A percentile compares a stretch with the other conserved stretches of the same genome.
Conservation (phyloP, 2,113 vertebrate species). For the Etheostoma cragini region DNA sequence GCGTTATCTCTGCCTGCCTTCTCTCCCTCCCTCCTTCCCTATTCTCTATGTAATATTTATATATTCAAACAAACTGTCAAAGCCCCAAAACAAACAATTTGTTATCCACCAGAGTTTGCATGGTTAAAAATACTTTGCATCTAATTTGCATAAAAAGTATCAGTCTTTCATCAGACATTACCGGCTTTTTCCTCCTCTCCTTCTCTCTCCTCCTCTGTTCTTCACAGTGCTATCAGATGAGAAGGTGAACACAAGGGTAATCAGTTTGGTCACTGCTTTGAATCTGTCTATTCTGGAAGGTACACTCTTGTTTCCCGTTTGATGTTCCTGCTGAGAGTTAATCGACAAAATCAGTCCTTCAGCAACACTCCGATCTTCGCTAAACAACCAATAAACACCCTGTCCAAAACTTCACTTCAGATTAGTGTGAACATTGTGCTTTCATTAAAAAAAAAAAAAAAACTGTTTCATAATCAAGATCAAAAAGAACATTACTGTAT, state of each 20-base stretch:
- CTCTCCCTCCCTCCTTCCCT: constrained; percentile 25
- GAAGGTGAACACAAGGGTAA: constrained; percentile 81
- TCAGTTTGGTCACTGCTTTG: constrained; percentile 65
- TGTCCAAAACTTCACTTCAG: constrained; percentile 53
- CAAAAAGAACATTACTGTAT: constrained; percentile 46
- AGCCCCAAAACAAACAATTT: constrained; percentile 79
- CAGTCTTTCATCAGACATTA: constrained; percentile 47
- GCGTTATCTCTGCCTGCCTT: constrained; percentile 53
- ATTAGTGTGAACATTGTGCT: constrained; percentile 35
- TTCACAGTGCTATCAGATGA: constrained; percentile 61
- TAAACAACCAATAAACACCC: constrained; percentile 42
- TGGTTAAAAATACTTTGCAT: constrained; percentile 77
- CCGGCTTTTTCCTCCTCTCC: constrained; percentile 14
- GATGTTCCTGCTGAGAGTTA: constrained; percentile 52
- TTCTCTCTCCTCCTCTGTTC: constrained; percentile 28
- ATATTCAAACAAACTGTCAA: constrained; percentile 83
- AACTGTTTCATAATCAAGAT: constrained; percentile 47
- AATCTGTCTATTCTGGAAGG: constrained; percentile 55
- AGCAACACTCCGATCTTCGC: constrained; percentile 18
- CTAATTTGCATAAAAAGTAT: constrained; percentile 74
- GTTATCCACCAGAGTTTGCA: constrained; percentile 76
- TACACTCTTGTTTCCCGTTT: constrained; percentile 40
- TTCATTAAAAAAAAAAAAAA: constrained; percentile 30
- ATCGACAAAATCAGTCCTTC: constrained; percentile 55
- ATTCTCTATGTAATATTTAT: constrained; percentile 65